Conservation (phyloP, 2,888 invertebrate species). For the Caenorhabditis plicata region DNA sequence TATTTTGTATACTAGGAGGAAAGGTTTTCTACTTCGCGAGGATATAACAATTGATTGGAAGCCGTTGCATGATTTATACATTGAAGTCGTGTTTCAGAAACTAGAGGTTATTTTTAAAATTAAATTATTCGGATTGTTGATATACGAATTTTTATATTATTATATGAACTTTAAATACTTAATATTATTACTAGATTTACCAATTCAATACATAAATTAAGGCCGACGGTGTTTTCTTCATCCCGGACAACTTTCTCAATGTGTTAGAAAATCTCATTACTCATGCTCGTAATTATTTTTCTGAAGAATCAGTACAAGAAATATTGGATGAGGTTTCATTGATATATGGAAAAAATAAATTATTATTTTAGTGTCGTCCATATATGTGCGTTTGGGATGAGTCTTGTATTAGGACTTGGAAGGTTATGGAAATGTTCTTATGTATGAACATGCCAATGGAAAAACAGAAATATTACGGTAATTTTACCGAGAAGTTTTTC, state of each 20-base stretch:
- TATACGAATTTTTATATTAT: no score
- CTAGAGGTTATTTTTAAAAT: no score
- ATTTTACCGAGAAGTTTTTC: no score
- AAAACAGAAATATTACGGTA: constrained; percentile 65
- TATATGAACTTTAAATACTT: no score
- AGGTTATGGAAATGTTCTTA: constrained; percentile 77
- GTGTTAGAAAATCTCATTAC: constrained; percentile 57
- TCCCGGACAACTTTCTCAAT: constrained; percentile 66
- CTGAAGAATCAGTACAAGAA: constrained; percentile 78
- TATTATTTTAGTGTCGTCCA: constrained; percentile 72
- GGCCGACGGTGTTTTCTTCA: constrained; percentile 61
- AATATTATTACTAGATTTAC: no score
- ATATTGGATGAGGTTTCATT: constrained; percentile 76
- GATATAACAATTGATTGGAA: constrained; percentile 84
- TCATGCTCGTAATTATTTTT: constrained; percentile 72
- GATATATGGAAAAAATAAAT: not conserved
- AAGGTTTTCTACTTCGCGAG: constrained; percentile 76
- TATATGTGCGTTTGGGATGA: constrained; percentile 77
- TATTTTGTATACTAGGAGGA: constrained; percentile 75
- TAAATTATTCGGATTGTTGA: no score
- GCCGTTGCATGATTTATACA: constrained; percentile 76
- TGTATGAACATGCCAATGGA: constrained; percentile 69
- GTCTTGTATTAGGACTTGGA: constrained; percentile 69
- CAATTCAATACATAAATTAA: no score
- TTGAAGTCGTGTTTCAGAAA: constrained; percentile 59